Evolutionary conservation across 2,888 invertebrate genomes (phyloP).

Genomic region (Drosophila prostipennis): DNA sequence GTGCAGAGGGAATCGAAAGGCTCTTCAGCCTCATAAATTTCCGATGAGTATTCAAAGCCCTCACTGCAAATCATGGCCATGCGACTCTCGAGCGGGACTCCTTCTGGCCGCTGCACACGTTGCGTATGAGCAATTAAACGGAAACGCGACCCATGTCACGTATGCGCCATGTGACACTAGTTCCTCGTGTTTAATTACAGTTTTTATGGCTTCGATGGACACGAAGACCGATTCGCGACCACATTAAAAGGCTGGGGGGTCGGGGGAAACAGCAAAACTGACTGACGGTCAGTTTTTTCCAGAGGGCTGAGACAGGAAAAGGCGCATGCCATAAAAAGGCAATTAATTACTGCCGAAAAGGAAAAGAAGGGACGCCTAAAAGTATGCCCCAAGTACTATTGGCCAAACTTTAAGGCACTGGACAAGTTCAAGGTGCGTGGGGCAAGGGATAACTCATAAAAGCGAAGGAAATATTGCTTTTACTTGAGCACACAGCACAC

Average conservation of each 20-base stretch:
- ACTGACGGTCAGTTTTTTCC: constrained; percentile 43
- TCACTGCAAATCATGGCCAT: constrained; percentile 29
- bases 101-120: constrained; percentile 25
- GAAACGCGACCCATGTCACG: constrained; percentile 62
- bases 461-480: constrained; percentile 56
- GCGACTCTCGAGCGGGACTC: constrained; percentile 3
- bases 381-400: constrained; percentile 44
- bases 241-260: constrained; percentile 28
- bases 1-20: background rate
- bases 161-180: constrained; percentile 77
- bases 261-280: constrained; percentile 28
- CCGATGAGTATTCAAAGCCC: constrained; percentile 35
- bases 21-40: constrained; percentile 19
- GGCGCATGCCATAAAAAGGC: constrained; percentile 71
- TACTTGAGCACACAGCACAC: constrained; percentile 24
- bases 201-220: constrained; percentile 61
- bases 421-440: constrained; percentile 48
- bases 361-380: constrained; percentile 1
- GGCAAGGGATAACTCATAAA: constrained; percentile 34
- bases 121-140: constrained; percentile 61
- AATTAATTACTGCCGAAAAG: constrained; percentile 67
- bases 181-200: constrained; percentile 74
- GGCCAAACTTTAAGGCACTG: constrained; percentile 28
- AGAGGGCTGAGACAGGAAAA: constrained; percentile 31
- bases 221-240: constrained; percentile 59